These are phyloP conservation scores for Julus scanicus DNA, from an alignment of 2,888 invertebrate species.

Conservation along the genomic window DNA sequence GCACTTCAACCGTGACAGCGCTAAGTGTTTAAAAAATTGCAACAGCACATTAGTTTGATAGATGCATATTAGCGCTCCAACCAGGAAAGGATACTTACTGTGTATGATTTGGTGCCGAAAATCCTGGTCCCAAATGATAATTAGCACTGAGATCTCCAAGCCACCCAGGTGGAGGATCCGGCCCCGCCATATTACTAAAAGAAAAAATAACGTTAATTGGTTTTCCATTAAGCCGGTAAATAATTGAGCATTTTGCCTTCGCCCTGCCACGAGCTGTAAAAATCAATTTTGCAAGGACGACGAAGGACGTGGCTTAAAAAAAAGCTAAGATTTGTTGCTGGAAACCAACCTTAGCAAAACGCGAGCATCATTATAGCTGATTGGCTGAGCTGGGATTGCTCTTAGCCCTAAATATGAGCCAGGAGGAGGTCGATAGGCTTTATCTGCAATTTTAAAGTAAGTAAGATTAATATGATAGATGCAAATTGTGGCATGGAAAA, in stretches of 20 bases:
- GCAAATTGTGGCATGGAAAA: not conserved
- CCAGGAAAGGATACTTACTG: constrained; percentile 32
- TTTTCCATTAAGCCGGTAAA: not conserved
- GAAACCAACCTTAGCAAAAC: constrained; percentile 54
- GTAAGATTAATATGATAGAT: not conserved
- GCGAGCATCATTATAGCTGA: constrained; percentile 66
- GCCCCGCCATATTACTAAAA: constrained; percentile 61
- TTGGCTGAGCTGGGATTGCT: constrained; percentile 66
- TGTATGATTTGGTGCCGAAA: constrained; percentile 40
- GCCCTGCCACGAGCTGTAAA: too few species aligned
- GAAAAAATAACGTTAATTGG: not conserved
- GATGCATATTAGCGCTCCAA: not conserved
- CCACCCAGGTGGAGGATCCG: constrained; percentile 65
- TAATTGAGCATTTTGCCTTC: not conserved
- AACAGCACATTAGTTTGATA: not conserved
- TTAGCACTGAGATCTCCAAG: constrained; percentile 66
- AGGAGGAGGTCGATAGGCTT: constrained; percentile 61
- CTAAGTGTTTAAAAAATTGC: constrained; percentile 28
- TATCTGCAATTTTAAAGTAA: constrained; percentile 59
- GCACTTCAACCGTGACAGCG: constrained; percentile 60
- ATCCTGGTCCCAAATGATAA: constrained; percentile 66
- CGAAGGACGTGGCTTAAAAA: too few species aligned
- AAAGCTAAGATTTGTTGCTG: not conserved
- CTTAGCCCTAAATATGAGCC: constrained; percentile 62
- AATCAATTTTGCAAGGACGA: too few species aligned